Conservation (phyloP, 2,888 invertebrate species). For the Scaptomyza tumidula region DNA sequence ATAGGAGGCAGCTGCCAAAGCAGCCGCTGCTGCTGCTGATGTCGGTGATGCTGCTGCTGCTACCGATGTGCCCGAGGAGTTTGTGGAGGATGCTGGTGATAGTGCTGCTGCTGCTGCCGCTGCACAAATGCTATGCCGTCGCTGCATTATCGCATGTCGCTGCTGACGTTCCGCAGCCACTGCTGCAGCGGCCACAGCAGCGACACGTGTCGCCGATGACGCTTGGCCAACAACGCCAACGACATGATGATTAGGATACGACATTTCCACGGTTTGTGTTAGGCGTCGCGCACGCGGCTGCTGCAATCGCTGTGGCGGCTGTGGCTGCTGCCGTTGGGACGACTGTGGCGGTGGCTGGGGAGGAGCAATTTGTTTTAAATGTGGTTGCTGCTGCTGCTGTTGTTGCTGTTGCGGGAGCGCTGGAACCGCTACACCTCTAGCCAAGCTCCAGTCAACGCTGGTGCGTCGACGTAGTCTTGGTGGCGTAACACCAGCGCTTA, state of each 20-base stretch:
- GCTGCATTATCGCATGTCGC: slow-evolving; percentile 55
- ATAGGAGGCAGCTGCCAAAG: slow-evolving; percentile 69
- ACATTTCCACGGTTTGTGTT: slow-evolving; percentile 6
- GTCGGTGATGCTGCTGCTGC: slow-evolving; percentile 65
- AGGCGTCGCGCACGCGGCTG: slow-evolving; percentile 8
- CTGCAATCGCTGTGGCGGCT: neutral
- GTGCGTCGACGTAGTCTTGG: slow-evolving; percentile 44
- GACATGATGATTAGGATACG: slow-evolving; percentile 16
- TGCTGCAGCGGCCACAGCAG: slow-evolving; percentile 39
- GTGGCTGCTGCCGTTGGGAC: slow-evolving; percentile 1
- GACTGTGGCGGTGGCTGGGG: neutral
- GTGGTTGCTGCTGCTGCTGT: neutral
- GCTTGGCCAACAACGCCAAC: slow-evolving; percentile 33
- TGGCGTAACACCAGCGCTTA: slow-evolving; percentile 56
- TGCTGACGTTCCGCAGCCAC: slow-evolving; percentile 44
- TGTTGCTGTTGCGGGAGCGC: neutral
- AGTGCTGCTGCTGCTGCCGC: slow-evolving; percentile 40
- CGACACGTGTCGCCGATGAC: slow-evolving; percentile 44
- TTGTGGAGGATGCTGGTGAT: slow-evolving; percentile 57
- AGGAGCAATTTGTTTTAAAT: neutral
- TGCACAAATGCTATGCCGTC: slow-evolving; percentile 63
- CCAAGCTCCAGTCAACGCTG: slow-evolving; percentile 28
- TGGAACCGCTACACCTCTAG: neutral
- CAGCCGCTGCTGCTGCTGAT: slow-evolving; percentile 71
- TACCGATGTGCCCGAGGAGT: slow-evolving; percentile 58